These are phyloP conservation scores for Colius striatus DNA, from an alignment of 2,113 vertebrate species.

Conservation along the genomic window DNA sequence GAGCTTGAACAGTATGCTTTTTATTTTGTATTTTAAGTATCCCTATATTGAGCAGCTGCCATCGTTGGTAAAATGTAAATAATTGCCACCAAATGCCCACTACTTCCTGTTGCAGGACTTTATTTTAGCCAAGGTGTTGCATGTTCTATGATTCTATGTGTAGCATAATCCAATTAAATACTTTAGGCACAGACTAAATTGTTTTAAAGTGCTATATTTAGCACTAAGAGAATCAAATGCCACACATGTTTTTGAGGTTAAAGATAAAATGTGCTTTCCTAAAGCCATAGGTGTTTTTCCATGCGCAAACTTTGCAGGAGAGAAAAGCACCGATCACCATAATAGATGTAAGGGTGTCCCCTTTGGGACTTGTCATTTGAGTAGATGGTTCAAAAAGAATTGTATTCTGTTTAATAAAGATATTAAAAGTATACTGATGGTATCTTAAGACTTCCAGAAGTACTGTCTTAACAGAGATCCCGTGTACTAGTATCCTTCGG, in stretches of 20 bases:
- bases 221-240: not conserved
- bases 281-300: not conserved
- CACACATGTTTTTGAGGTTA: not conserved
- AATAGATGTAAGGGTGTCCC: not conserved
- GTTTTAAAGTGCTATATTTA: conserved; percentile 50
- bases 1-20: not conserved
- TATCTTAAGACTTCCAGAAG: not conserved
- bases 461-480: not conserved
- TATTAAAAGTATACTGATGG: not conserved
- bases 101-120: not conserved
- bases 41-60: not conserved
- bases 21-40: not conserved
- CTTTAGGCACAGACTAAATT: not conserved
- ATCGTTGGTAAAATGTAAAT: conserved; percentile 9
- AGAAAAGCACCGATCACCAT: not conserved
- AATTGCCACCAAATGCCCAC: conserved; percentile 3
- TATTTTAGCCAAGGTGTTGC: conserved; percentile 20
- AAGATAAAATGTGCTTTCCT: not conserved
- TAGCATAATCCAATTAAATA: conserved; percentile 30
- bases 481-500: not conserved
- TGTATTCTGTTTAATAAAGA: not conserved
- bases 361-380: conserved; percentile 2
- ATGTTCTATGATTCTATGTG: too few relatives aligned
- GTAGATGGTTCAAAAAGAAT: not conserved
- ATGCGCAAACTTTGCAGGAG: not conserved